These are phyloP conservation scores for Nomia melanderi DNA, from an alignment of 1,140 invertebrate genomes.

Conservation along the genomic window DNA sequence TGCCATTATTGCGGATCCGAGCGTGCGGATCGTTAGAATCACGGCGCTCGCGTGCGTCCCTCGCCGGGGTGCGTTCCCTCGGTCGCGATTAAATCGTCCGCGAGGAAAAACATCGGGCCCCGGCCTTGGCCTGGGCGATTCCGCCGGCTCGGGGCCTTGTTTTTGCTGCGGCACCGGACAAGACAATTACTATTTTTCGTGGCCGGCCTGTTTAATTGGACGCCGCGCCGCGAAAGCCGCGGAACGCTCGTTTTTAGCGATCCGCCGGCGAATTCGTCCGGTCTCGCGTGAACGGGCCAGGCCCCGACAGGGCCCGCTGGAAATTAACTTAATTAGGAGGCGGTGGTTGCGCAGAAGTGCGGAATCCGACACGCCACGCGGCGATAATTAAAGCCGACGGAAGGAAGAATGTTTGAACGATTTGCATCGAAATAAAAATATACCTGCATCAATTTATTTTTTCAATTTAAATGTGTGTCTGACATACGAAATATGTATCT, in stretches of 20 bases:
- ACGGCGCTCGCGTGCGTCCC: neutral
- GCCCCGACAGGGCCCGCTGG: neutral
- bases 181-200: conserved; percentile 7
- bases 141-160: neutral
- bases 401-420: conserved; percentile 25
- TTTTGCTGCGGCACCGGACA: neutral
- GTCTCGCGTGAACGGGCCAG: neutral
- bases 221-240: neutral
- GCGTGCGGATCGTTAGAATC: conserved; percentile 24
- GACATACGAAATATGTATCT: too few relatives aligned
- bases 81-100: conserved; percentile 37
- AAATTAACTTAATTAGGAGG: conserved; percentile 21
- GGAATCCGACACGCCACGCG: neutral
- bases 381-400: neutral
- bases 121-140: neutral
- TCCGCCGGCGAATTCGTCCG: neutral
- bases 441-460: too few relatives aligned
- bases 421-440: neutral
- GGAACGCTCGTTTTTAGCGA: neutral
- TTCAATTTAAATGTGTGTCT: neutral
- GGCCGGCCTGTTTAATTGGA: conserved; percentile 8
- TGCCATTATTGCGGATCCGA: conserved; percentile 17
- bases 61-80: neutral
- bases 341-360: neutral
- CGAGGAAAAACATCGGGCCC: conserved; percentile 21